Percentiles rank a stretch among this genome's conserved stretches.
Conservation (phyloP, 2,113 vertebrate genomes). For the Himantopus leucocephalus region DNA sequence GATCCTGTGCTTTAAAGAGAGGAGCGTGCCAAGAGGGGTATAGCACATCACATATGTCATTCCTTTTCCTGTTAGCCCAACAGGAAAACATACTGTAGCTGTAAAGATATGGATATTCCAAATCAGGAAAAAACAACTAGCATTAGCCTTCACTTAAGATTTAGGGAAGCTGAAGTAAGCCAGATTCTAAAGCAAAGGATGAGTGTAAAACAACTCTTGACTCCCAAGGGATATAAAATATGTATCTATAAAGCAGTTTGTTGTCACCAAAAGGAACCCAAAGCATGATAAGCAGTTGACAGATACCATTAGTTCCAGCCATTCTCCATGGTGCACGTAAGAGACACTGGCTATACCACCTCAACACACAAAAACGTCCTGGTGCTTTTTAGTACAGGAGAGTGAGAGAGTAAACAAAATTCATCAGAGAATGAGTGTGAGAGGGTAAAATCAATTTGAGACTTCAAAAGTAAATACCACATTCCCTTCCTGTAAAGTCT, state of each 20-base stretch:
- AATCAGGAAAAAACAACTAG: background rate
- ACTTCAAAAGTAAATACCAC: background rate
- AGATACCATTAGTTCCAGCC: background rate
- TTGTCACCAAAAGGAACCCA: background rate
- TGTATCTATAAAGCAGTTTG: accelerated
- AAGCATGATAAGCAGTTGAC: background rate
- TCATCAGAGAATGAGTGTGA: background rate
- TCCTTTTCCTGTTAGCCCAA: background rate
- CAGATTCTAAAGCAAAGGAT: background rate
- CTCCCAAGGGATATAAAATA: background rate
- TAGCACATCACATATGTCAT: background rate
- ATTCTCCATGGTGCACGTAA: accelerated
- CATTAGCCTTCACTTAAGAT: background rate
- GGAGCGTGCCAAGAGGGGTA: background rate
- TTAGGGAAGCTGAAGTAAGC: background rate
- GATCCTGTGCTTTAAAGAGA: background rate
- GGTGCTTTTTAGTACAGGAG: accelerated
- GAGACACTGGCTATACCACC: background rate
- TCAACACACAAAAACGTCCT: background rate
- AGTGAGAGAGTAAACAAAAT: background rate
- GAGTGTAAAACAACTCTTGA: background rate
- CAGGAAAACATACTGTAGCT: background rate
- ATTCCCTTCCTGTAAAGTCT: background rate
- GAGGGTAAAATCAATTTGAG: background rate
- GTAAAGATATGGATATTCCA: background rate